Conservation (phyloP, 2,113 vertebrate species). For the Neolamprologus cancellatus region DNA sequence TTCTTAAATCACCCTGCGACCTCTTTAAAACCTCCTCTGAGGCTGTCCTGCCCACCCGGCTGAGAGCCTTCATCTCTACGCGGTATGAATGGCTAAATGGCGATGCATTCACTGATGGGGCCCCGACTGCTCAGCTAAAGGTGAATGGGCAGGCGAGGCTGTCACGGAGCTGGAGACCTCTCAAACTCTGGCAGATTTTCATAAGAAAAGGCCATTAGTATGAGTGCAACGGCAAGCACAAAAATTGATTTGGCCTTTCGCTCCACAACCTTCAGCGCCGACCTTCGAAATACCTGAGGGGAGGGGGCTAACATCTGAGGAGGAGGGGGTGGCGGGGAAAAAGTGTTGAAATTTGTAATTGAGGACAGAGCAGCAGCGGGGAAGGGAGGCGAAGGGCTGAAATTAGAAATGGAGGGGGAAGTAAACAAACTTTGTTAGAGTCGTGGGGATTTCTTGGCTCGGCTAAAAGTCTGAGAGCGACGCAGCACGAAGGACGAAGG, state of each 20-base stretch:
- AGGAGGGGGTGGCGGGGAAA: not conserved
- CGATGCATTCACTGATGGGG: not conserved
- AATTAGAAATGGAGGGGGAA: not conserved
- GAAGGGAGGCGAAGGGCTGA: not conserved
- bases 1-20: not conserved
- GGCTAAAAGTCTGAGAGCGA: not conserved
- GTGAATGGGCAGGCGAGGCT: not conserved
- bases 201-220: conserved; percentile 27
- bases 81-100: not conserved
- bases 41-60: not conserved
- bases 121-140: not conserved
- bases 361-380: not conserved
- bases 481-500: not conserved
- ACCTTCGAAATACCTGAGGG: conserved; percentile 15
- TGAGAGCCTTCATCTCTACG: not conserved
- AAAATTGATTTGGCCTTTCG: conserved; percentile 58
- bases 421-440: not conserved
- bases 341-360: not conserved
- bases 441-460: not conserved
- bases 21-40: not conserved
- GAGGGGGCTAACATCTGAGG: not conserved
- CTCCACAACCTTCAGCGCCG: conserved; percentile 27
- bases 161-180: not conserved
- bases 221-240: conserved; percentile 8
- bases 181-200: conserved; percentile 8